Evolutionary conservation across 2,888 invertebrate species (phyloP).

Genomic region (Athetis lepigone): DNA sequence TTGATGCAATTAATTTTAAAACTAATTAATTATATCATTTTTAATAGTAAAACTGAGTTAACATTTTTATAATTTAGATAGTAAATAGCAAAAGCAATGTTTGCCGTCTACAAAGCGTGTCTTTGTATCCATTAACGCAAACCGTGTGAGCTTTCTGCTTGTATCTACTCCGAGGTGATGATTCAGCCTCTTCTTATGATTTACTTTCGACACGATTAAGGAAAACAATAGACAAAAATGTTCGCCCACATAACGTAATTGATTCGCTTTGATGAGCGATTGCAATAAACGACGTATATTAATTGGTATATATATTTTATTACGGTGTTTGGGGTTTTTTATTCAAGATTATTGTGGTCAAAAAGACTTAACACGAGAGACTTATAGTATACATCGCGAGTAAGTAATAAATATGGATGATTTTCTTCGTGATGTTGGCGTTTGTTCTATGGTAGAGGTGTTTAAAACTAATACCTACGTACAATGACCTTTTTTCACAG

Average conservation of each 20-base stretch:
- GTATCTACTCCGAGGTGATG: not conserved
- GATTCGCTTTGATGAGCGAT: constrained; percentile 20
- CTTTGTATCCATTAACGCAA: not conserved
- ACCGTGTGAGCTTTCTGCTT: not conserved
- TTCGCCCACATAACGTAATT: constrained; percentile 27
- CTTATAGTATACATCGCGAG: too few relatives aligned
- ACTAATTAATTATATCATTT: too few relatives aligned
- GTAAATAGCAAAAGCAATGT: too few relatives aligned
- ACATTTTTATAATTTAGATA: too few relatives aligned
- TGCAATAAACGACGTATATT: constrained; percentile 33
- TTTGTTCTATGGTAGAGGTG: too few relatives aligned
- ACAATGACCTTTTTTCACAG: too few relatives aligned
- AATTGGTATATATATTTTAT: constrained; percentile 33
- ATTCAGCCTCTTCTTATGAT: constrained; percentile 37
- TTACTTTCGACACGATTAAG: constrained; percentile 46
- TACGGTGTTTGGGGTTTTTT: constrained; percentile 16
- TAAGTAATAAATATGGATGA: too few relatives aligned
- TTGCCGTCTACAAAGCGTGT: too few relatives aligned
- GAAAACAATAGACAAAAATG: constrained; percentile 27
- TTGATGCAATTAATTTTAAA: too few relatives aligned
- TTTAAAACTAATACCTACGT: too few relatives aligned
- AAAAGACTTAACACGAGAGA: not conserved
- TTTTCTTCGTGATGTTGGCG: too few relatives aligned
- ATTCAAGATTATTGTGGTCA: not conserved
- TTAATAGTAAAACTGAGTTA: too few relatives aligned